Evolutionary conservation across 2,113 vertebrate genomes (phyloP), one percentile per base, ranked within the genome.

Genomic region (Okapia johnstoni): DNA sequence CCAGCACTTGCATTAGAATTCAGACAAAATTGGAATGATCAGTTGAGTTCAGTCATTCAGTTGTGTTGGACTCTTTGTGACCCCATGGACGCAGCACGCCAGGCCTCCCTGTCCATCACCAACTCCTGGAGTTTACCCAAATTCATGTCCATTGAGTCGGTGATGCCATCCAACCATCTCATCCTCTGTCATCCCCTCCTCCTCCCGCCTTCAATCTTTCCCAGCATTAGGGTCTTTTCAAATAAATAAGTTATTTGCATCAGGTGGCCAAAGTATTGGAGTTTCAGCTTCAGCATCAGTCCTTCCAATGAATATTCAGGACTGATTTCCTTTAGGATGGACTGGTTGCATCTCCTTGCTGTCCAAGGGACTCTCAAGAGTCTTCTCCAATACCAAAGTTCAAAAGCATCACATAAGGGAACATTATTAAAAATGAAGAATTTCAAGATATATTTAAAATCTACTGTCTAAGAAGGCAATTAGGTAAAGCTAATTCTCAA

Each of bases 371-470:
- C n/a, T 23, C 63, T 70, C n/a, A 70, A 70, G 9, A 70, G 17
- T 70, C 63, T 70, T 36, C 17, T 36, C n/a, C 63, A 70, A 70
- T 11, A 70, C n/a, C n/a, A 36, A 9, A 36, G 8, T 70, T 70
- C 63, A 36, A 70, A 63, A 36, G 9, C 63, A 70, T 70, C 63
- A 70, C 77, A 54, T 58, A 21, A 61, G 57, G 23, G 33, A 10
- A n/a, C 13, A 36, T 88, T 66, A 91, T 6, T 92, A 55, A 96
- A 95, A 84, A 73, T 88, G 85, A 90, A 91, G 23, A 94, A 66
- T 79, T 83, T 92, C 40, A 50, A 33, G 40, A 66, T 52, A 3
- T 63, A 63, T 76, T 94, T 89, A 55, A 95, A 85, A 86, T 58
- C 76, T 7, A 77, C 12, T 52, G 46, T 88, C 33, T 92, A 84